Evolutionary conservation across 2,113 vertebrate genomes (phyloP).

Genomic region (Polypterus bichir): DNA sequence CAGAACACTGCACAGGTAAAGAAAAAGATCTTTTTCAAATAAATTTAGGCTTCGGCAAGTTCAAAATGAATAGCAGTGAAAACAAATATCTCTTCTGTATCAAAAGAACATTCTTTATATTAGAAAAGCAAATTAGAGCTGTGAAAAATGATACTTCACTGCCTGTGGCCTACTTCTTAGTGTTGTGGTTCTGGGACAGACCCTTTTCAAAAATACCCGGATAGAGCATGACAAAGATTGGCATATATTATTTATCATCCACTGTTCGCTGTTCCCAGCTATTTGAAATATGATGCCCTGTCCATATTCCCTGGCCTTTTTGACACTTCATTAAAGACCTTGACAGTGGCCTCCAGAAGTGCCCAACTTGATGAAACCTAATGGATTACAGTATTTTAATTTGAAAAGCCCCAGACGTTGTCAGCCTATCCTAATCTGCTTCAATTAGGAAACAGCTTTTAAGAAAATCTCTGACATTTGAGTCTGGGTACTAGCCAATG

Average conservation of each 20-base stretch:
- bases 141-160: constrained; percentile 46
- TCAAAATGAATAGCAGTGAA: constrained; percentile 49
- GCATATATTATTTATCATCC: constrained; percentile 31
- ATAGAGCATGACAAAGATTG: constrained; percentile 29
- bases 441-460: constrained; percentile 48
- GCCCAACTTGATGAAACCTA: constrained; percentile 49
- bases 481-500: constrained; percentile 39
- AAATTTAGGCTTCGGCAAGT: constrained; percentile 43
- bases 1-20: constrained; percentile 32
- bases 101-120: constrained; percentile 49
- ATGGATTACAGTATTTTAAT: constrained; percentile 51
- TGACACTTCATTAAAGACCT: constrained; percentile 47
- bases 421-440: constrained; percentile 53
- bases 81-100: constrained; percentile 52
- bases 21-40: constrained; percentile 49
- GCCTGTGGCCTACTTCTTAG: constrained; percentile 35
- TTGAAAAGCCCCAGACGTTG: constrained; percentile 30
- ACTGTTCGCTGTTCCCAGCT: constrained; percentile 31
- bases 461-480: constrained; percentile 52
- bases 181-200: constrained; percentile 14
- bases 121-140: constrained; percentile 40
- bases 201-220: constrained; percentile 20
- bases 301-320: constrained; percentile 28
- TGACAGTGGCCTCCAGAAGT: constrained; percentile 31
- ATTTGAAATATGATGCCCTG: constrained; percentile 40